phyloP scores from a whole-genome alignment of 2,797 vertebrate species.

The Hirundo rustica region DNA sequence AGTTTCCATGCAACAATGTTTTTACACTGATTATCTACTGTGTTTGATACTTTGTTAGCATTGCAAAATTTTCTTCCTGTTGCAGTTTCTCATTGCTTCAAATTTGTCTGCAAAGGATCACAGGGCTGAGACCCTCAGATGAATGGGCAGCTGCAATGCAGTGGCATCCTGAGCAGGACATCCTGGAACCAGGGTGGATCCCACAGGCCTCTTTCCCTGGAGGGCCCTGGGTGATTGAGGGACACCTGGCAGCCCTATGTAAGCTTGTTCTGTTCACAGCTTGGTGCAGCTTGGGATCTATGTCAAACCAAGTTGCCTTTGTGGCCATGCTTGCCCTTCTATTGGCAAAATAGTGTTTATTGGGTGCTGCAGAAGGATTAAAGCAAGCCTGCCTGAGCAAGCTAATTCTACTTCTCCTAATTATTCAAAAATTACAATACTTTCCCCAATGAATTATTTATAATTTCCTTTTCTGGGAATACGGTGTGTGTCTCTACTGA shows the following conservation, averaged over 20 bases:
- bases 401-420: background rate
- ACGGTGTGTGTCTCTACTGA: background rate
- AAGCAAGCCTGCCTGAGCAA: background rate
- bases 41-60: background rate
- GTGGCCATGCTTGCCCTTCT: background rate
- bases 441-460: background rate
- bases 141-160: no score
- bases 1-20: background rate
- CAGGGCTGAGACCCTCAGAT: background rate
- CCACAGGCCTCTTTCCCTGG: rapidly evolving
- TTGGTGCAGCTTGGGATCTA: background rate
- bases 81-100: background rate
- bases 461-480: background rate
- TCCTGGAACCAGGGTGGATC: background rate
- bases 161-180: background rate
- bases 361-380: background rate
- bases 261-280: background rate
- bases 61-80: background rate
- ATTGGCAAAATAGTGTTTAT: background rate
- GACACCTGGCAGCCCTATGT: rapidly evolving
- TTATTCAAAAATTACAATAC: background rate
- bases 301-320: background rate
- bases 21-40: background rate
- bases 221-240: rapidly evolving
- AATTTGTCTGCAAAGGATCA: background rate